Evolutionary conservation across 1,140 invertebrate species (phyloP).

Genomic region (Drosophila bifasciata): DNA sequence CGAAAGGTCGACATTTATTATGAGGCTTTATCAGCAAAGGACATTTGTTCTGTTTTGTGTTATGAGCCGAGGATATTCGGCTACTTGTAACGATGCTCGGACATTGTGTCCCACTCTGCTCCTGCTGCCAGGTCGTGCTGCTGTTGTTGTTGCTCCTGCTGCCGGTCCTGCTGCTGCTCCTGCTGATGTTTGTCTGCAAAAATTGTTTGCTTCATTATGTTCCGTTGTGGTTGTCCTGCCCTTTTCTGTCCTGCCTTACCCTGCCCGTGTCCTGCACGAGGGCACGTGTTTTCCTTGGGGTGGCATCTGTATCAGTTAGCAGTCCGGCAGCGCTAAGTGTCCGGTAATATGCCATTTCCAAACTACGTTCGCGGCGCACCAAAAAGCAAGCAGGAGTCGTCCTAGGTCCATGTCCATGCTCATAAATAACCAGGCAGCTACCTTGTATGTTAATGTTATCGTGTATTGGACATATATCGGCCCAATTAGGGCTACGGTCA

Average conservation of each 20-base stretch:
- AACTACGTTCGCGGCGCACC: constrained; percentile 9
- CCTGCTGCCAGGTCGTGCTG: not conserved
- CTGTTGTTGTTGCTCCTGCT: not conserved
- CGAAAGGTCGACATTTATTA: constrained; percentile 84
- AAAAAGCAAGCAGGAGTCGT: constrained; percentile 16
- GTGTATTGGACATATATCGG: constrained; percentile 11
- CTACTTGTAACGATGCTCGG: constrained; percentile 59
- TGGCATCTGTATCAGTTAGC: constrained; percentile 78
- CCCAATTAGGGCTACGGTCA: not conserved
- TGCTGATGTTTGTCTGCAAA: constrained; percentile 26
- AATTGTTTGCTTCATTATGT: constrained; percentile 67
- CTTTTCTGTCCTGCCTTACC: not conserved
- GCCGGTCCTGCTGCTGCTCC: not conserved
- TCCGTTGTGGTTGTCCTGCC: constrained; percentile 30
- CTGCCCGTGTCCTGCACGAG: not conserved
- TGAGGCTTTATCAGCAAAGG: constrained; percentile 83
- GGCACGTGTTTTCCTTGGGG: constrained; percentile 69
- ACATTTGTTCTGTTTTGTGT: constrained; percentile 82
- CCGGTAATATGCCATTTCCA: constrained; percentile 70
- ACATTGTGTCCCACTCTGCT: constrained; percentile 12
- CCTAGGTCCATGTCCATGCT: not conserved
- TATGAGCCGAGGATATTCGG: constrained; percentile 76
- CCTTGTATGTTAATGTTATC: constrained; percentile 45
- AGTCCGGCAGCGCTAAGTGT: constrained; percentile 51
- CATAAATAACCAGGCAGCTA: constrained; percentile 45